Base-by-base conservation (phyloP, 2,888 invertebrate species). In the Siphlonurus alternatus region DNA sequence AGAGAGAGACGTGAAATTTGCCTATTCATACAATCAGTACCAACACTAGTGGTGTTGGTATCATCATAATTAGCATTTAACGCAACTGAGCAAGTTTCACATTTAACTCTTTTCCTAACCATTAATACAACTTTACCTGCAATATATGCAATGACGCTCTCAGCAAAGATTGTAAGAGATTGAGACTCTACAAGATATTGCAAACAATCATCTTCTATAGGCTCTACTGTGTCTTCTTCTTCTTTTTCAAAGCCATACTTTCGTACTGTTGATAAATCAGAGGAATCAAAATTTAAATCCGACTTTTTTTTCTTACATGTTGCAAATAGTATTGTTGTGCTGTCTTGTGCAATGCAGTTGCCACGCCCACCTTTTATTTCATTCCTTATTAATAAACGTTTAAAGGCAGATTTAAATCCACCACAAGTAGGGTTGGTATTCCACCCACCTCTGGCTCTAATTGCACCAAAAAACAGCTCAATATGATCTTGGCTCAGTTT, bases 401-500 rank as follows among this genome's bases (percentile, higher is more conserved):
- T 62, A 15, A 60, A 65, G 1, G 66, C 61, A 23, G 63, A 53
- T 23, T 53, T 61, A 53, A 66, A 66, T 24, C 66, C 62, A 2
- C 23, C 18, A 10, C 60, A 60, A 20, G 64, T 65, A 10, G 66
- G 67, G 25, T 68, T 67, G 51, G 65, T 66, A 59, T 67, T 68
- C n/a, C 64, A 67, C 1, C 66, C 66, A 18, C 66, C 62, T n/a
- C 54, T 59, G 23, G 23, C 20, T 20, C 67, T 51, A 53, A 68
- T 63, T 2, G 53, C 23, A 3, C 65, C 61, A 61, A 66, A 67
- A 22, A 68, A 65, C 7, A 66, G 19, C 23, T 68, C 66, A 15
- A 68, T 22, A 53, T 67, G 66, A 59, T 68, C 68, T 51, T 68
- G 68, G 54, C 66, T 66, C n/a, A 66, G 23, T 56, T 68, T 67